Base-by-base conservation (phyloP, 2,888 invertebrate genomes). In the Scaptomyza parva region DNA sequence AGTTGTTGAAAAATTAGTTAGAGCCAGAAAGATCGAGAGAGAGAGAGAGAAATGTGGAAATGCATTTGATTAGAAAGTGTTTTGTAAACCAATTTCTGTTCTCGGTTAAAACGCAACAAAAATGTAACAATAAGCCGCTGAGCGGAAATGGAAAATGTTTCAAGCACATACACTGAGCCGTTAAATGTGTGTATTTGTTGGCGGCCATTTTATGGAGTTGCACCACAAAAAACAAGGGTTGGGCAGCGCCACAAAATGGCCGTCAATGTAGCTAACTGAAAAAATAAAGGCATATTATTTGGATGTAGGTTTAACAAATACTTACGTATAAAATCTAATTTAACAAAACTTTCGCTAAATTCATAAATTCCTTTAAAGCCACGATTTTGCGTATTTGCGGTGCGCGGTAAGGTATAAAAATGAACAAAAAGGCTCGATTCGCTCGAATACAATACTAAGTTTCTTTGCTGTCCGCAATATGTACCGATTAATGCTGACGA, bases 331-430 rank as follows among this genome's bases (percentile, higher is more conserved):
- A 94, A 92, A 97, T 98, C 97, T 94, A 99, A 94, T 94, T 98
- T 97, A 93, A 99, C 99, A 94, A 98, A 99, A 93, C 97, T 96
- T 93, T 98, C 97, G 89, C 98, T 98, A 93, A 99, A 99, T 94
- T 98, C 98, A 93, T 97, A 99, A 92, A 98, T 97, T 91, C 98
- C 98, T 93, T 97, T 97, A 94, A 98, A 99, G 91, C 99, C 99
- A 92, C 98, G 95, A 93, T 99, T 98, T 93, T 98, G 98, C 86
- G 97, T 96, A 93, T 96, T 97, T 92, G 96, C 98, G 92, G 96
- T 96, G 93, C 97, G 95, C 91, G 96, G 95, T 89, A 98, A 94
- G 87, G 98, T 97, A 92, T 95, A 96, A 93, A 99, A 98, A 89
- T 97, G 95, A 90, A 99, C 96, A 90, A 96, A 95, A 89, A 99